phyloP scores from a whole-genome alignment of 2,888 invertebrate genomes.

The Brachylomia viminalis region DNA sequence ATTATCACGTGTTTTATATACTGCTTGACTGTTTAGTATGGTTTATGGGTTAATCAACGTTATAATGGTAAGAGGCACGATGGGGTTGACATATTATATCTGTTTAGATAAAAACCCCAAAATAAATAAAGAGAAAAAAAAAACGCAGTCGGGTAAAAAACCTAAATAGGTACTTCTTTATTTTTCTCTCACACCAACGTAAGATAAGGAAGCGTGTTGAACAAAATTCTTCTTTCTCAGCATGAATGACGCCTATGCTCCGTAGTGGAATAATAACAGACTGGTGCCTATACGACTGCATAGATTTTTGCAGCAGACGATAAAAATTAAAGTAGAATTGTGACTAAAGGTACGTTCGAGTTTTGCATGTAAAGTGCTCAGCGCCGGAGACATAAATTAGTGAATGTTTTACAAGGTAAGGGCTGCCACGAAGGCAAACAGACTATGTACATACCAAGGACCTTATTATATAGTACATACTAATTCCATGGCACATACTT shows the following conservation, averaged over 20 bases:
- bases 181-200: background rate
- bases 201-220: background rate
- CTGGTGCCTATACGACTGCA: background rate
- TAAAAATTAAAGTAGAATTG: slow-evolving; percentile 41
- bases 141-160: background rate
- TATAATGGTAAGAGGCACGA: too few species aligned
- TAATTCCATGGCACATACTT: too few species aligned
- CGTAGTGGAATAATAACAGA: background rate
- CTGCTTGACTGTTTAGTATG: too few species aligned
- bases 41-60: too few species aligned
- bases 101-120: too few species aligned
- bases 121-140: too few species aligned
- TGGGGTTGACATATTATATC: too few species aligned
- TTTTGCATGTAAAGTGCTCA: slow-evolving; percentile 51
- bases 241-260: too few species aligned
- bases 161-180: background rate
- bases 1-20: too few species aligned
- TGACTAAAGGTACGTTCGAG: slow-evolving; percentile 18
- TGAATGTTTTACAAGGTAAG: slow-evolving; percentile 45
- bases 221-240: background rate
- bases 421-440: slow-evolving; percentile 29
- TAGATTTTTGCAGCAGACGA: slow-evolving; percentile 30
- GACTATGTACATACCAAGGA: background rate
- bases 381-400: slow-evolving; percentile 60
- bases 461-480: too few species aligned